Evolutionary conservation across 2,797 vertebrate genomes (phyloP), one percentile per base, ranked within the genome.

Genomic region (Danio choprae): DNA sequence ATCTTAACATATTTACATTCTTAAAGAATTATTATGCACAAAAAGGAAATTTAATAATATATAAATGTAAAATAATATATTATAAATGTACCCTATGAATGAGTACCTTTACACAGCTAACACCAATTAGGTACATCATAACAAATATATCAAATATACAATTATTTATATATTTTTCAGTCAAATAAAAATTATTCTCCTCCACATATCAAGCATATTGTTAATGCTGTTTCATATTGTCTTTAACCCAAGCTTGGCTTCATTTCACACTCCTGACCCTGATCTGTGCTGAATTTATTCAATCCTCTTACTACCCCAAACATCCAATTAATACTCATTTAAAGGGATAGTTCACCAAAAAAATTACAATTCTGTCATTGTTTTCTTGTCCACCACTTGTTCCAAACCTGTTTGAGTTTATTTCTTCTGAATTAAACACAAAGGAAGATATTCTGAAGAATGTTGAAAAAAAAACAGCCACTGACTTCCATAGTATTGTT

Each of bases 281-380:
- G 16, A 56, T 12, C 63, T 67, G 18, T 36, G 4, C 29, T 75
- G 59, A 16, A 46, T 77, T 77, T n/a, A 77, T 58, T 58, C 18
- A 29, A 67, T 56, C 72, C 43, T 18, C 56, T 60, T 13, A 63
- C 59, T 15, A 62, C 50, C 48, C 38, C 16, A 0, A 58, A 6
- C 74, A 67, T 67, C 63, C 16, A 58, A 38, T 58, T 53, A 64
- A 43, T 64, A 53, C 40, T 64, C 29, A 53, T 53, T 40, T 29
- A 29, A 29, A 29, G 29, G 29, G 29, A 29, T 29, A 29, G 29
- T 29, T 29, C 29, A 29, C 29, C 29, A 1, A 29, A 29, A 29
- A 29, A 29, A 29, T 29, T 1, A 29, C 29, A 29, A 29, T 29
- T 29, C 29, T 29, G 29, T 29, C 29, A 29, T 3, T 29, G 29